Conservation (phyloP, 2,113 vertebrate genomes). For the Salvator merianae region DNA sequence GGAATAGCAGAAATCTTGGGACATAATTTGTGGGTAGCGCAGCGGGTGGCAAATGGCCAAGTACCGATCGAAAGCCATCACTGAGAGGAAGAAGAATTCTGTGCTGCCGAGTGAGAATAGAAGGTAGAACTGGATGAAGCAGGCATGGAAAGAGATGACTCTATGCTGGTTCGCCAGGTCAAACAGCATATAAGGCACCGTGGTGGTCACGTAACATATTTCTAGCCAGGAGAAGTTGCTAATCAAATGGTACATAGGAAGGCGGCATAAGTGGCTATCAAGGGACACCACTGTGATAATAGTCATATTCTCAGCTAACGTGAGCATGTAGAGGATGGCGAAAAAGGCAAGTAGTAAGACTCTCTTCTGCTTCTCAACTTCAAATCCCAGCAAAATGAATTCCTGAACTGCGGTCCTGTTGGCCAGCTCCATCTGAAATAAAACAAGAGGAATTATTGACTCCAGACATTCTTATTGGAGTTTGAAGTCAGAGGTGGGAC, state of each 20-base stretch:
- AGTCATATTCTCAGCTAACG: not conserved
- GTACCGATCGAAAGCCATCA: not conserved
- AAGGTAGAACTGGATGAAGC: not conserved
- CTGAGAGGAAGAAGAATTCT: not conserved
- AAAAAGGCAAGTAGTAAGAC: not conserved
- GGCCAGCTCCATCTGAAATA: not conserved
- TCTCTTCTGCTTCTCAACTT: not conserved
- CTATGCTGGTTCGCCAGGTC: not conserved
- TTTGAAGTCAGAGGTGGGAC: no score
- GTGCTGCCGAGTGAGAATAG: not conserved
- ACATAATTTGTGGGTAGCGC: not conserved
- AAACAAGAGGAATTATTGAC: not conserved
- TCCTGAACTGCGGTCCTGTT: not conserved
- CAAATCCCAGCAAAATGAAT: conserved; percentile 3
- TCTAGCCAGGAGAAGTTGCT: conserved; percentile 10
- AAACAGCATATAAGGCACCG: not conserved
- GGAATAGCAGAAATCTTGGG: not conserved
- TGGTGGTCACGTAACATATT: not conserved
- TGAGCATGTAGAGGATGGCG: not conserved
- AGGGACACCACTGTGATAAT: not conserved
- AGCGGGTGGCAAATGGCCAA: conserved; percentile 1
- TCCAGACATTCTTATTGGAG: no score
- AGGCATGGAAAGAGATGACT: not conserved
- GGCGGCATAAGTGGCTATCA: not conserved
- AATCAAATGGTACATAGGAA: not conserved